Evolutionary conservation across 2,888 invertebrate species (phyloP).

Genomic region (Stegana nigrithorax): DNA sequence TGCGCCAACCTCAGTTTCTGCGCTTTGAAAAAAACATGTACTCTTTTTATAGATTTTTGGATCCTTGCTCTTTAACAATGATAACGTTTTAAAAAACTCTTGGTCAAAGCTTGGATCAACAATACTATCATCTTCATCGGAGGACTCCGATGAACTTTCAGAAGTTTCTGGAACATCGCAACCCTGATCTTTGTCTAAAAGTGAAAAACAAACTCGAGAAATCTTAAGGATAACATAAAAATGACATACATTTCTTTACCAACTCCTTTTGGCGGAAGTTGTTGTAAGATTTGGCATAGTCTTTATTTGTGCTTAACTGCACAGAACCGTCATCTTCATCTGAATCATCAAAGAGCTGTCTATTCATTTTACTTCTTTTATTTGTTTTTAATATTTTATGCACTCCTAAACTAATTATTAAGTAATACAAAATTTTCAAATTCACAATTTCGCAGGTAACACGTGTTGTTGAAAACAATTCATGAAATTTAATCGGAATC

Average conservation of each 20-base stretch:
- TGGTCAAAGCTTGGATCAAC: conserved; percentile 73
- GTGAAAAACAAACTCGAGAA: too few relatives aligned
- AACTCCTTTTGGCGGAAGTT: conserved; percentile 88
- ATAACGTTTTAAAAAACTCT: conserved; percentile 87
- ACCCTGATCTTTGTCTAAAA: conserved; percentile 62
- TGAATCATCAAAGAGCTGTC: conserved; percentile 62
- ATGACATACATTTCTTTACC: conserved; percentile 78
- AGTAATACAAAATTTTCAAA: neutral
- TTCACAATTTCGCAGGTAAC: too few relatives aligned
- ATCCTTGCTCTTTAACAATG: conserved; percentile 88
- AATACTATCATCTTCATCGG: conserved; percentile 62
- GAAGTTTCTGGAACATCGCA: conserved; percentile 56
- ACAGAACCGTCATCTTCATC: conserved; percentile 70
- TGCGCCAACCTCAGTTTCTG: conserved; percentile 35
- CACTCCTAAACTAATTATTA: too few relatives aligned
- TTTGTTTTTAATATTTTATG: too few relatives aligned
- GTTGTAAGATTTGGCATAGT: conserved; percentile 87
- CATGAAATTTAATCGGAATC: too few relatives aligned
- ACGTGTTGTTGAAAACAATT: too few relatives aligned
- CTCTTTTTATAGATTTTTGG: conserved; percentile 87
- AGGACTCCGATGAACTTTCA: conserved; percentile 58
- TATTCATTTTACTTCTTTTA: conserved; percentile 56
- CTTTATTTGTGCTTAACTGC: conserved; percentile 77
- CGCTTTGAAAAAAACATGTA: conserved; percentile 76
- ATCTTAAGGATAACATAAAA: too few relatives aligned